These are phyloP conservation scores for Alexandromys fortis DNA, from an alignment of 2,113 vertebrate species.

Conservation along the genomic window DNA sequence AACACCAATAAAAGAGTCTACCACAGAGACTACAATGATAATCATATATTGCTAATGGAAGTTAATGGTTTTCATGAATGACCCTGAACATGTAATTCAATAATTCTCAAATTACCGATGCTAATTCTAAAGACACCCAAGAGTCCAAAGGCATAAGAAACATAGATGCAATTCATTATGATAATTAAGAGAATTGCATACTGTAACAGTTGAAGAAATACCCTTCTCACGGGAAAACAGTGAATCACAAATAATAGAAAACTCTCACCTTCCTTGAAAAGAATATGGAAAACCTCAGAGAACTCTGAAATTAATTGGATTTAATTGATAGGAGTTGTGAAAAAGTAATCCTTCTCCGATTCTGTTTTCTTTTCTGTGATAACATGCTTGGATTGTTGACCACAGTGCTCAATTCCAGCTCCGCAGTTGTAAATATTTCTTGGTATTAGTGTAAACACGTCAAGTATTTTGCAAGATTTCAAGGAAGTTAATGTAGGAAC, in stretches of 20 bases:
- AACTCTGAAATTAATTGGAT: background rate
- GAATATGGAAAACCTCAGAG: background rate
- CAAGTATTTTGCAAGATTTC: background rate
- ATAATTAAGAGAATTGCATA: background rate
- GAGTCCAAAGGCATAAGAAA: background rate
- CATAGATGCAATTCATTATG: background rate
- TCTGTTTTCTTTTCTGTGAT: background rate
- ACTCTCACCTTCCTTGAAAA: background rate
- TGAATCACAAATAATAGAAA: background rate
- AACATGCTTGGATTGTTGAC: background rate
- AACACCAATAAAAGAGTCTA: background rate
- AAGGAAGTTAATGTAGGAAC: background rate
- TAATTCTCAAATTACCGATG: background rate
- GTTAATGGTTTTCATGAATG: background rate
- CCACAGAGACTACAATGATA: background rate
- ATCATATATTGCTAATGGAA: background rate
- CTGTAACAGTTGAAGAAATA: background rate
- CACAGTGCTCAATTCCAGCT: background rate
- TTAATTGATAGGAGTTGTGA: background rate
- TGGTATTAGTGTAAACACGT: background rate
- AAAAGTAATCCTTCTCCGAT: background rate
- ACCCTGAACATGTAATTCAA: background rate
- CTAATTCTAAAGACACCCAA: background rate
- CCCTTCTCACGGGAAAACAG: background rate
- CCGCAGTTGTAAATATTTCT: background rate